Evolutionary conservation across 2,888 invertebrate species (phyloP), one percentile per base, ranked within the genome.

Genomic region (Brenthis ino): DNA sequence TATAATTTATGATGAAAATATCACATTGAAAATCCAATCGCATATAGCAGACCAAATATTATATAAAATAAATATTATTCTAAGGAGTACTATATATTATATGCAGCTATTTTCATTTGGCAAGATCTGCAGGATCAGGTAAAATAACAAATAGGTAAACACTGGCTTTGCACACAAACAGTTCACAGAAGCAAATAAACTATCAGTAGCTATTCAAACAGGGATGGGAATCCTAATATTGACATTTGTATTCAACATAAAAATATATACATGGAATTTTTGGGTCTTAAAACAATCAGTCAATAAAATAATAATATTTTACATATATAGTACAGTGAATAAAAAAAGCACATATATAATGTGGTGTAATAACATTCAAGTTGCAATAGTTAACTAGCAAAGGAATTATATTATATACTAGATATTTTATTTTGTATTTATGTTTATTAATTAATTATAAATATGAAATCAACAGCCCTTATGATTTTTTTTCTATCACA

Each of bases 91-190:
- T 37, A 37, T 51, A 37, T 13, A 53, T 37, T 20, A 51, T 8
- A 53, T 37, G 58, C 6, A 43, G 11, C 8, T 51, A 51, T 16
- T 3, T 61, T 61, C 33, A 63, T 63, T 63, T 37, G 4, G 6
- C 37, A 63, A 54, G 66, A 54, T 13, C 48, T 66, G 69, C 66
- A 64, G 20, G 47, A 55, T 63, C 51, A 61, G 8, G 14, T 13
- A 43, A 13, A 24, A 28, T 33, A 43, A 43, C 16, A 47, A 43
- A 55, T 51, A 20, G 51, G 16, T 16, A 61, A 57, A 51, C 16
- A n/a, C 50, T 65, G 57, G 65, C 67, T 56, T 67, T 63, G 51
- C 60, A 70, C 20, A 70, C 43, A 65, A 51, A 64, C 43, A 70
- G 55, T 64, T 67, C 70, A 67, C 70, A 61, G 56, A 47, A 54